Percentiles rank a stretch among this genome's conserved stretches.
Conservation (phyloP, 2,888 invertebrate genomes). For the Aethes cnicana region DNA sequence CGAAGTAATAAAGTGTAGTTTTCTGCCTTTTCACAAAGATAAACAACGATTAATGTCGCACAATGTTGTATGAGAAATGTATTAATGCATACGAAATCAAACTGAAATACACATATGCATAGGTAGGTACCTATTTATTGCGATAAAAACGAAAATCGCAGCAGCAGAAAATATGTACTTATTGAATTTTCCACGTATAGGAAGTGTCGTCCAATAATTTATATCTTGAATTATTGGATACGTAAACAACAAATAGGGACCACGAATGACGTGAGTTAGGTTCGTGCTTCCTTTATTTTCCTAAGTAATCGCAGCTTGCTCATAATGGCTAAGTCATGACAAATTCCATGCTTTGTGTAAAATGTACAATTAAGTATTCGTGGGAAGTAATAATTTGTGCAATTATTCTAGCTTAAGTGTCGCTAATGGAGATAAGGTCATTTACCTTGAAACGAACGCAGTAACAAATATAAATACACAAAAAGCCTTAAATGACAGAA, state of each 20-base stretch:
- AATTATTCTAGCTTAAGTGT: slow-evolving; percentile 9
- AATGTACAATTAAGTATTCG: slow-evolving; percentile 29
- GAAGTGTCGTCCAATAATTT: no score
- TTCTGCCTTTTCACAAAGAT: no score
- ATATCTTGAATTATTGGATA: slow-evolving; percentile 1
- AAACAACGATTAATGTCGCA: no score
- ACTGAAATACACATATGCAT: no score
- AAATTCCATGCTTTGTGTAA: slow-evolving; percentile 30
- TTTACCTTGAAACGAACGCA: not conserved
- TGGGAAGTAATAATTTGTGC: slow-evolving; percentile 26
- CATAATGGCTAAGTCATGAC: slow-evolving; percentile 42
- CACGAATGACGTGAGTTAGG: slow-evolving; percentile 54
- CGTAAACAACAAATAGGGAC: slow-evolving; percentile 27
- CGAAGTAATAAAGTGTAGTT: no score
- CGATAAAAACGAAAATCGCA: no score
- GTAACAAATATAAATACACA: not conserved
- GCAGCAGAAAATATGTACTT: no score
- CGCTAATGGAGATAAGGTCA: slow-evolving; percentile 14
- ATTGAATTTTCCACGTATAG: no score
- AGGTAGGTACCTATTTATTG: no score
- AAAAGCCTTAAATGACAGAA: not conserved
- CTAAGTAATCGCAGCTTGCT: slow-evolving; percentile 40
- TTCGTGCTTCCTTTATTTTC: slow-evolving; percentile 52
- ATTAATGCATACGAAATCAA: no score
- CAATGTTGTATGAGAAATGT: no score